Base-by-base conservation (phyloP, 2,797 vertebrate genomes). In the Sebastes taczanowskii region DNA sequence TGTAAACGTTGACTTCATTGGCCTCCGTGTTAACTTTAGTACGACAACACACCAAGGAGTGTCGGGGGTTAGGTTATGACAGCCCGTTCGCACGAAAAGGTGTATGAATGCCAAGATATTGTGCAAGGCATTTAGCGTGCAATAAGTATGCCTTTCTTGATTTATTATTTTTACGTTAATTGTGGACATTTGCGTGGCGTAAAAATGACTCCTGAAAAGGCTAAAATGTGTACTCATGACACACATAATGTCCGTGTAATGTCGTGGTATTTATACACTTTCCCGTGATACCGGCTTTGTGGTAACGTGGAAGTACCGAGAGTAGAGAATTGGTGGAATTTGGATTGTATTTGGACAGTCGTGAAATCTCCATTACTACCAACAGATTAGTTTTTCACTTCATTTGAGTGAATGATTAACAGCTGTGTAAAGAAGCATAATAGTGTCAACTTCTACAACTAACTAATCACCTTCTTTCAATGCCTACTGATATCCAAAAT, bases 341-440 rank as follows among this genome's bases (percentile, higher is more conserved):
- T 53, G 46, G 46, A n/a, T 52, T 49, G 46, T 49, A 49, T 49
- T 52, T 52, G 46, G 46, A 52, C 46, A 52, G n/a, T 53, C n/a
- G 16, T 22, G n/a, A 53, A 53, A 10, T 53, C 52, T 22, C 52
- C n/a, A 53, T 53, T 22, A 22, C n/a, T 22, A 53, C 52, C 52
- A 22, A 22, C n/a, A 11, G 10, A 53, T 53, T 22, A 5, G n/a
- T n/a, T 53, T 52, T 53, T 53, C 52, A 53, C 10, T 53, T 53
- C 7, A 59, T 84, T 86, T 88, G 61, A 86, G 68, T 82, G 74
- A 86, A 83, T 74, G 49, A 90, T 77, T 76, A 82, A 58, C 25
- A 63, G 66, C 78, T 85, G 66, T 70, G 46, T 35, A 64, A 85
- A 84, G 52, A 85, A 38, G 42, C 73, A 68, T 42, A 71, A 55